These are phyloP conservation scores for Pygmarrhopalites habei DNA, from an alignment of 1,140 invertebrate species.

Conservation along the genomic window DNA sequence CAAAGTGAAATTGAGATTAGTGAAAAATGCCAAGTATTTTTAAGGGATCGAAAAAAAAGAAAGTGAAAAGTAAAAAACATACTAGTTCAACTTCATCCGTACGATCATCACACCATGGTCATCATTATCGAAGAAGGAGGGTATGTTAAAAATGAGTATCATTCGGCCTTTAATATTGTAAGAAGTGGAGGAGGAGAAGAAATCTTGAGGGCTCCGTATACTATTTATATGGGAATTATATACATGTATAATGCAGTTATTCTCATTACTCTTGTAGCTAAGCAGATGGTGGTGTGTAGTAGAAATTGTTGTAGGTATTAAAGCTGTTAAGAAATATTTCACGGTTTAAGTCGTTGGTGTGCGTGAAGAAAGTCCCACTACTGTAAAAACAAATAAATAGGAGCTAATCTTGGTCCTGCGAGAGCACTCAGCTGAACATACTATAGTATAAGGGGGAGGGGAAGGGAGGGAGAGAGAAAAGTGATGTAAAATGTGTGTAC, in stretches of 20 bases:
- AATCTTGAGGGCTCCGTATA: background rate
- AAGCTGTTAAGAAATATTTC: background rate
- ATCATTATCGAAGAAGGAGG: constrained; percentile 4
- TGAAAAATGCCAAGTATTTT: constrained; percentile 14
- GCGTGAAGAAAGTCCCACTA: background rate
- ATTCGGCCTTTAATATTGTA: background rate
- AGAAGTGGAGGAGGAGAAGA: background rate
- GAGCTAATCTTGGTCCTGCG: background rate
- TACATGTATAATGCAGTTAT: background rate
- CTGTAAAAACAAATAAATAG: constrained; percentile 4
- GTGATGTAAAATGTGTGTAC: background rate
- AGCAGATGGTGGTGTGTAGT: background rate
- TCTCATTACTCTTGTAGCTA: background rate
- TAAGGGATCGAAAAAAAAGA: constrained; percentile 4
- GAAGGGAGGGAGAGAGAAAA: background rate
- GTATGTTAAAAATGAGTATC: background rate
- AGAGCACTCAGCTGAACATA: background rate
- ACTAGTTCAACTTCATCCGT: constrained; percentile 5
- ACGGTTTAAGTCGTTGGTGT: background rate
- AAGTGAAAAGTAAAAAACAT: constrained; percentile 6
- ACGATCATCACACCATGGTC: constrained; percentile 7
- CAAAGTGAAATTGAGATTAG: too few relatives aligned
- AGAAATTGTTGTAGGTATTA: background rate
- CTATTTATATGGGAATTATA: background rate
- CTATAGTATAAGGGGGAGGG: background rate